These are phyloP conservation scores for Acanthurus tractus DNA, from an alignment of 2,797 vertebrate genomes.

Conservation along the genomic window DNA sequence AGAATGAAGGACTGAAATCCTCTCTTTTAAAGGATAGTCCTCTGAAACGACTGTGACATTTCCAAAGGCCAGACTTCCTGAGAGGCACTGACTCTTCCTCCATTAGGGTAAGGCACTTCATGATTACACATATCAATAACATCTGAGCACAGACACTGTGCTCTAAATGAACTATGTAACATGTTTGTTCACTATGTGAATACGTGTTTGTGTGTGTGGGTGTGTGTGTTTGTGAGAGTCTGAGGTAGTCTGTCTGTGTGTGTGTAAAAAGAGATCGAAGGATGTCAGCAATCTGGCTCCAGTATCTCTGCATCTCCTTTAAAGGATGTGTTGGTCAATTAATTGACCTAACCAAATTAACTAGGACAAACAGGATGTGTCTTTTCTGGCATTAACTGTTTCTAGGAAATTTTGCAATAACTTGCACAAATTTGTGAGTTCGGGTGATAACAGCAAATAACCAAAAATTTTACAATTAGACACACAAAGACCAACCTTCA, in stretches of 20 bases:
- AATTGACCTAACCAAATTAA: conserved; percentile 63
- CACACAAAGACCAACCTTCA: conserved; percentile 10
- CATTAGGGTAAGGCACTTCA: conserved; percentile 69
- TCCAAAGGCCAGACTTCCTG: conserved; percentile 83
- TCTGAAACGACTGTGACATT: conserved; percentile 81
- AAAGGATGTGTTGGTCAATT: conserved; percentile 53
- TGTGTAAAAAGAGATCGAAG: conserved; percentile 39
- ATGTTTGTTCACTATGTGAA: background rate
- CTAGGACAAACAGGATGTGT: conserved; percentile 54
- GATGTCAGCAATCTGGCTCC: conserved; percentile 53
- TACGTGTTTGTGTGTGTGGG: no score
- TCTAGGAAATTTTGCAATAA: conserved; percentile 47
- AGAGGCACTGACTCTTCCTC: conserved; percentile 75
- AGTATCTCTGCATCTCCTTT: conserved; percentile 42
- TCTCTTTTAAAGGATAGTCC: conserved; percentile 68
- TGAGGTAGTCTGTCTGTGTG: background rate
- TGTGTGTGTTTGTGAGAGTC: no score
- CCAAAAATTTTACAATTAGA: background rate
- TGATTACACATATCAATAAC: conserved; percentile 80
- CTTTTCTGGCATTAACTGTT: conserved; percentile 50
- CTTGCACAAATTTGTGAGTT: conserved; percentile 12
- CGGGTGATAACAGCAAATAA: conserved; percentile 16
- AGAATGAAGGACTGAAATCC: conserved; percentile 66
- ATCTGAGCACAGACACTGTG: conserved; percentile 61
- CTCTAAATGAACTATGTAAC: conserved; percentile 31